A percentile compares a stretch with the other conserved stretches of the same genome.
Evolutionary conservation across 2,888 invertebrate species (phyloP).

Genomic region (Thera obeliscata): DNA sequence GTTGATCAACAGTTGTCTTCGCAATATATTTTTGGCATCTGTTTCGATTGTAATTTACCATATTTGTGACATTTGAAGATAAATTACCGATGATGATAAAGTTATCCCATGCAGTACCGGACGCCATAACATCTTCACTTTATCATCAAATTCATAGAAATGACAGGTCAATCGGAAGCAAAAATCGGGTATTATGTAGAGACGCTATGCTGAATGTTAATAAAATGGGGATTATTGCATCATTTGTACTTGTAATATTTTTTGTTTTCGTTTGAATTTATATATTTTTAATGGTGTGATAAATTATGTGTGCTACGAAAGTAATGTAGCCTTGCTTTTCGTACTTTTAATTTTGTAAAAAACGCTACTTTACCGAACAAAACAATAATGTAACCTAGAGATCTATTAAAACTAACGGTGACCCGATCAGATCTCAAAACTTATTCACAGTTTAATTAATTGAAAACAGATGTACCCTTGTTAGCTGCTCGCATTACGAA

Average conservation of each 20-base stretch:
- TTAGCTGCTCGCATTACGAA: conserved; percentile 56
- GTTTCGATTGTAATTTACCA: conserved; percentile 1
- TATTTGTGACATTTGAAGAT: background rate
- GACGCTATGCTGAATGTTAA: no score
- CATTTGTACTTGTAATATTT: no score
- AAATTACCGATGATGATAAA: background rate
- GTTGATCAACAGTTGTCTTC: no score
- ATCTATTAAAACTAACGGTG: conserved; percentile 54
- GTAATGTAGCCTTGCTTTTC: no score
- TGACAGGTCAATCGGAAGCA: background rate
- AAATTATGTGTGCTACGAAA: no score
- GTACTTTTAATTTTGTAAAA: background rate
- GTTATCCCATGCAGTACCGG: conserved; percentile 2
- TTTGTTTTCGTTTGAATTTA: no score
- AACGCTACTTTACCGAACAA: background rate
- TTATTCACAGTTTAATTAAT: conserved; percentile 75
- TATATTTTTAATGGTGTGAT: no score
- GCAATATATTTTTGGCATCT: background rate
- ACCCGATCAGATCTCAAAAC: conserved; percentile 48
- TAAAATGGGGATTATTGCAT: no score
- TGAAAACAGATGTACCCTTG: conserved; percentile 81
- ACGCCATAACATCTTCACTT: conserved; percentile 8
- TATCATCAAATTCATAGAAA: background rate
- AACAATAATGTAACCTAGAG: conserved; percentile 24
- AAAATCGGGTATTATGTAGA: no score